Percentiles rank a stretch among this genome's conserved stretches.
Conservation (phyloP, 2,888 invertebrate genomes). For the Habrosyne pyritoides region DNA sequence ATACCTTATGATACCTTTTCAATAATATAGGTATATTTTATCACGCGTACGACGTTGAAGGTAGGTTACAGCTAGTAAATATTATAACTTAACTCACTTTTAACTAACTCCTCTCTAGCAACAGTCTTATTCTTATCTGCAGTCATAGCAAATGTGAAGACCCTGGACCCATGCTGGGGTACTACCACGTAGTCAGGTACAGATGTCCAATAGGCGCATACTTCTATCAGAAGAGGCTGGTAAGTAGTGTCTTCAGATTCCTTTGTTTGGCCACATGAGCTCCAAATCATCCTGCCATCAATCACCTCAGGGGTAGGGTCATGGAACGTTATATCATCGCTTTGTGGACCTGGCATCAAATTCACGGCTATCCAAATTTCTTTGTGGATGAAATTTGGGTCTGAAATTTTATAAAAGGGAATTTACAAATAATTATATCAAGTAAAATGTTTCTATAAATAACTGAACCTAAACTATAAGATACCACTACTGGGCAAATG, state of each 20-base stretch:
- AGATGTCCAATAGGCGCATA: conserved; percentile 77
- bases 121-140: conserved; percentile 76
- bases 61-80: too few species aligned
- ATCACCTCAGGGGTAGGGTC: conserved; percentile 65
- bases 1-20: too few species aligned
- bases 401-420: conserved; percentile 41
- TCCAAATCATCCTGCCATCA: conserved; percentile 65
- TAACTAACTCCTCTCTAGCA: conserved; percentile 67
- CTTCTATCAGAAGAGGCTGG: conserved; percentile 63
- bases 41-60: too few species aligned
- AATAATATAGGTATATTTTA: too few species aligned
- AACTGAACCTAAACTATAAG: too few species aligned
- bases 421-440: too few species aligned
- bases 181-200: conserved; percentile 76
- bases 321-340: conserved; percentile 69
- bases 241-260: conserved; percentile 65
- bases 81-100: conserved; percentile 67
- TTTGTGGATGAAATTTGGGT: conserved; percentile 70
- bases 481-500: too few species aligned
- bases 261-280: conserved; percentile 68
- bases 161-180: conserved; percentile 70
- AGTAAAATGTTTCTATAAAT: too few species aligned
- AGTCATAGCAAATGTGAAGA: conserved; percentile 81
- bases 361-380: conserved; percentile 77
- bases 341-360: conserved; percentile 65